A percentile compares a stretch with the other conserved stretches of the same genome.
Conservation (phyloP, 2,797 vertebrate species). For the Acanthopagrus latus region DNA sequence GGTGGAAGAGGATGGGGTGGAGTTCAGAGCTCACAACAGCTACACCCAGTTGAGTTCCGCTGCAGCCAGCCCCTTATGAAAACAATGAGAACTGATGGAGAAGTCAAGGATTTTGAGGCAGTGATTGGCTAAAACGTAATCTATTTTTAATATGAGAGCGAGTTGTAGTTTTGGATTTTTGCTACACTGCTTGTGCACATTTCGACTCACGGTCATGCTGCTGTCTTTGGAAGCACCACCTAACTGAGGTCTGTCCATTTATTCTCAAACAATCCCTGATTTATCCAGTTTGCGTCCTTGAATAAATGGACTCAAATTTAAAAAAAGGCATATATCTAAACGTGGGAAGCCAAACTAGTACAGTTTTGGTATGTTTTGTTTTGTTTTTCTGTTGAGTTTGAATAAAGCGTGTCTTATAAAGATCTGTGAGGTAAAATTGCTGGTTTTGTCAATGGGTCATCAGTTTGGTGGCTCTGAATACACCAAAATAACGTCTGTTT, state of each 20-base stretch:
- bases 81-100: slow-evolving; percentile 70
- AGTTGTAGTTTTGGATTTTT: not conserved
- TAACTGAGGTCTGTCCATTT: not conserved
- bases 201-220: not conserved
- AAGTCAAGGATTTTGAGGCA: slow-evolving; percentile 34
- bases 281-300: too few relatives aligned
- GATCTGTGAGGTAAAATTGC: too few relatives aligned
- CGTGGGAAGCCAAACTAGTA: too few relatives aligned
- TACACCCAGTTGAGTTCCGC: slow-evolving; percentile 82
- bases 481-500: too few relatives aligned
- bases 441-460: too few relatives aligned
- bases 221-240: not conserved
- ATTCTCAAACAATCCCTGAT: not conserved
- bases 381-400: too few relatives aligned
- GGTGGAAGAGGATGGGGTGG: slow-evolving; percentile 82
- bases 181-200: not conserved
- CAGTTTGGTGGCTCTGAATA: too few relatives aligned
- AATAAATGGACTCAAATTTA: too few relatives aligned
- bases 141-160: not conserved
- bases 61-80: slow-evolving; percentile 75
- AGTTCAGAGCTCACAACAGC: slow-evolving; percentile 71
- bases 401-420: too few relatives aligned
- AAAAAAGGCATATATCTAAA: too few relatives aligned
- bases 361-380: too few relatives aligned
- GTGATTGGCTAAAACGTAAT: not conserved